A percentile compares a stretch with the other conserved stretches of the same genome.
These are phyloP conservation scores for Spea bombifrons DNA, from an alignment of 2,113 vertebrate species.

Conservation along the genomic window DNA sequence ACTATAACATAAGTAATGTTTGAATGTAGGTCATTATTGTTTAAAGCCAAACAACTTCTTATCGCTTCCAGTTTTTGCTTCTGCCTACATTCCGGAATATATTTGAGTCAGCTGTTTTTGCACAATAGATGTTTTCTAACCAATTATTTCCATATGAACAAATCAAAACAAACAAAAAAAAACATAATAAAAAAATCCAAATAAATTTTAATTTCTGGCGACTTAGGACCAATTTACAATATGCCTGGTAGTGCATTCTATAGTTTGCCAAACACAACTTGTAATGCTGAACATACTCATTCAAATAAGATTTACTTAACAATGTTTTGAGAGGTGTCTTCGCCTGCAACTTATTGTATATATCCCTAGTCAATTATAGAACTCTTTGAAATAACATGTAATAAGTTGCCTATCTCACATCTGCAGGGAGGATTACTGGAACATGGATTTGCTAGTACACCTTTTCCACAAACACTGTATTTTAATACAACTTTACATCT, in stretches of 20 bases:
- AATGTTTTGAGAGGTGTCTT: constrained; percentile 17
- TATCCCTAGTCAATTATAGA: constrained; percentile 10
- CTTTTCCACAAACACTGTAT: constrained; percentile 27
- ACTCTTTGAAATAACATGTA: constrained; percentile 32
- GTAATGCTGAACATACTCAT: constrained; percentile 14
- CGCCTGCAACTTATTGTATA: constrained; percentile 23
- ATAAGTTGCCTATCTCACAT: constrained; percentile 37
- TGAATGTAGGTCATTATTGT: not conserved
- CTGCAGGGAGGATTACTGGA: constrained; percentile 34
- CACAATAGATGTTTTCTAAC: not conserved
- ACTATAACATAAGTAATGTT: not conserved
- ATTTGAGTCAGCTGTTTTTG: not conserved
- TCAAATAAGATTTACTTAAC: constrained; percentile 19
- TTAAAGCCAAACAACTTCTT: not conserved
- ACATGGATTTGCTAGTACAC: constrained; percentile 7
- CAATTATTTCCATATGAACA: not conserved
- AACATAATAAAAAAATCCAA: not conserved
- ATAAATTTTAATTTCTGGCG: not conserved
- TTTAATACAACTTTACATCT: constrained; percentile 42
- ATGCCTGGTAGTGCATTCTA: not conserved
- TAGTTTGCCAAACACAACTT: not conserved
- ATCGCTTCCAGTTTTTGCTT: not conserved
- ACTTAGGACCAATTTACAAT: not conserved
- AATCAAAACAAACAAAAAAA: not conserved
- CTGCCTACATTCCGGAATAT: not conserved